Evolutionary conservation across 92 coral and sea anemone genomes (phyloP), one percentile per base, ranked within the genome.

Genomic region (Zoanthus gigantus): DNA sequence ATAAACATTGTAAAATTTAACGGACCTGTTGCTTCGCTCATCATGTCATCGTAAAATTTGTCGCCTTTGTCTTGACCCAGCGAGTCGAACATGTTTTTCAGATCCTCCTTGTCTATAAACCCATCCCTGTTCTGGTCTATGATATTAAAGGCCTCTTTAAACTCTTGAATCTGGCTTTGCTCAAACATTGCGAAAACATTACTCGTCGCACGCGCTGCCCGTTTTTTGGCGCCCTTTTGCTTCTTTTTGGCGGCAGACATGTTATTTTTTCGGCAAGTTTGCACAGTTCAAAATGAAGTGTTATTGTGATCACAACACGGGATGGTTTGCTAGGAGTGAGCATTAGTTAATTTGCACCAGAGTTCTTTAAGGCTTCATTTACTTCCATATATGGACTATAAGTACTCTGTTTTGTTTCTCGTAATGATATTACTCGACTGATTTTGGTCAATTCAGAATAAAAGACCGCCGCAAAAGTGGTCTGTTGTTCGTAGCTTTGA

Each of bases 111-210:
- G 68, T 94, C 94, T 92, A 96, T 91, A 90, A 96, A 96, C 47
- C 99, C 99, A 54, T 97, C 99, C 9, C 99, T 92, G 77, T 97
- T 95, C 47, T 97, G 99, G 90, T 97, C 99, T 54, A 97, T 93
- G 97, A 97, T 97, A 86, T 96, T 93, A 92, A 97, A 97, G 73
- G 99, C 99, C 78, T 97, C 99, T 76, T 97, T 97, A 72, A 95
- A 97, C 91, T 97, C 99, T 89, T 97, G 99, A 89, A 97, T 97
- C 95, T 97, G 99, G 69, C 92, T 92, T 80, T 97, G 99, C 80
- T 97, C 99, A 48, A 97, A 97, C 99, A 97, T 97, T 54, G 99
- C 99, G 67, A 97, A 97, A 57, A 97, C 98, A 77, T 97, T 97
- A 23, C 96, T 92, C 14, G 99, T 97, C 11, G 99, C 99, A 52